Conservation (phyloP, 2,888 invertebrate genomes). For the Xylophagus ater region DNA sequence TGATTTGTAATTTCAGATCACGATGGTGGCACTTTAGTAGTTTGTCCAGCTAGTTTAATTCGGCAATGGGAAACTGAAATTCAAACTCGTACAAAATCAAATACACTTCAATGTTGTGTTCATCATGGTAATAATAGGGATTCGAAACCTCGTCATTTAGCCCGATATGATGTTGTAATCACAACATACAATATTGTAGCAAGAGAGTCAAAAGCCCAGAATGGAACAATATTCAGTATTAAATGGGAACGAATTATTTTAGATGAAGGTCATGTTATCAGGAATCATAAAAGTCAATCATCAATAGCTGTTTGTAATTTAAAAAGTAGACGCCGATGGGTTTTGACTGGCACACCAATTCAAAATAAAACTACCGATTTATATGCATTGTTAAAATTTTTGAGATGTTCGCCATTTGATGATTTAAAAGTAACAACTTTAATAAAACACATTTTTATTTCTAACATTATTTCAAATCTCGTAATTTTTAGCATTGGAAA, state of each 20-base stretch:
- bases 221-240: constrained; percentile 54
- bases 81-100: constrained; percentile 47
- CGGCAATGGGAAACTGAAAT: constrained; percentile 86
- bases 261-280: constrained; percentile 88
- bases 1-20: constrained; percentile 30
- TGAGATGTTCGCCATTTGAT: constrained; percentile 79
- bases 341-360: constrained; percentile 87
- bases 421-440: constrained; percentile 61
- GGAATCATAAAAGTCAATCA: constrained; percentile 73
- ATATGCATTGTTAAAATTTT: constrained; percentile 69
- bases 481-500: constrained; percentile 62
- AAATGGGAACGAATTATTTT: constrained; percentile 79
- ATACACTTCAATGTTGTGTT: constrained; percentile 51
- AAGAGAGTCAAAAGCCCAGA: constrained; percentile 47
- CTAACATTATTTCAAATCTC: neutral
- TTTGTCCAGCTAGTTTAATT: constrained; percentile 85
- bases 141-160: constrained; percentile 48
- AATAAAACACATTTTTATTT: neutral
- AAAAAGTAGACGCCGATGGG: constrained; percentile 58
- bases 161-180: constrained; percentile 67
- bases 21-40: constrained; percentile 68
- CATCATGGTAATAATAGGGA: constrained; percentile 78
- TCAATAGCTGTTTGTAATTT: constrained; percentile 60
- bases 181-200: constrained; percentile 76
- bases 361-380: constrained; percentile 86